phyloP scores from a whole-genome alignment of 2,113 vertebrate genomes.

The Leucosticte australis region DNA sequence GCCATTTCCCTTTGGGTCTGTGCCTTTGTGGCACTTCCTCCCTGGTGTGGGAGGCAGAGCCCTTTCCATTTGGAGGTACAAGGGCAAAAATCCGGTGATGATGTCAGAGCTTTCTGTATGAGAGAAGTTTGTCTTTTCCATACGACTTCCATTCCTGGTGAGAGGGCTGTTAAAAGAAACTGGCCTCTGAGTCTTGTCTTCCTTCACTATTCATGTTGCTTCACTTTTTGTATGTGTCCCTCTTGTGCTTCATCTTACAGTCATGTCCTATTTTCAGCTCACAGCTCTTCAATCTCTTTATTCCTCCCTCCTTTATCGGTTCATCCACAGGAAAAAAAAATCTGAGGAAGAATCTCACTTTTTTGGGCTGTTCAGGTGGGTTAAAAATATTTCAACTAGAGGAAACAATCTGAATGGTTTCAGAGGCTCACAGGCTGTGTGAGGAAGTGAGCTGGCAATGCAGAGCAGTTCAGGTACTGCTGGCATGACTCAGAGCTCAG shows the following conservation, averaged over 20 bases:
- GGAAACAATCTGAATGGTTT: neutral
- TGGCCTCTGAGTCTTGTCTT: neutral
- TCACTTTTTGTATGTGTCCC: neutral
- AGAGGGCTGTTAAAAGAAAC: neutral
- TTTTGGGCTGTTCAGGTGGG: neutral
- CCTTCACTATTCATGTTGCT: neutral
- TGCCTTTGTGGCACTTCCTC: accelerated
- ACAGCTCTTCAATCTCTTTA: neutral
- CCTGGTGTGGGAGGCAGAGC: neutral
- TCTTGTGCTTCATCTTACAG: neutral
- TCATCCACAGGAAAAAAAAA: neutral
- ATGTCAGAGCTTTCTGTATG: neutral
- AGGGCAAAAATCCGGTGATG: neutral
- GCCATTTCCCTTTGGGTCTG: neutral
- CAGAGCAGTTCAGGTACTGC: neutral
- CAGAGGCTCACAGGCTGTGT: neutral
- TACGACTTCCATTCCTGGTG: neutral
- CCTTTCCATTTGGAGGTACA: neutral
- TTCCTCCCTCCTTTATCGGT: neutral
- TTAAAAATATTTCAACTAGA: neutral
- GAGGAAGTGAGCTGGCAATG: neutral
- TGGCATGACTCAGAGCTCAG: neutral
- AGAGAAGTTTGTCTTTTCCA: neutral
- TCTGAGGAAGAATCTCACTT: neutral
- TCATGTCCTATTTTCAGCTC: neutral